Evolutionary conservation across 1,140 invertebrate species (phyloP).

Genomic region (Drosophila hydei): DNA sequence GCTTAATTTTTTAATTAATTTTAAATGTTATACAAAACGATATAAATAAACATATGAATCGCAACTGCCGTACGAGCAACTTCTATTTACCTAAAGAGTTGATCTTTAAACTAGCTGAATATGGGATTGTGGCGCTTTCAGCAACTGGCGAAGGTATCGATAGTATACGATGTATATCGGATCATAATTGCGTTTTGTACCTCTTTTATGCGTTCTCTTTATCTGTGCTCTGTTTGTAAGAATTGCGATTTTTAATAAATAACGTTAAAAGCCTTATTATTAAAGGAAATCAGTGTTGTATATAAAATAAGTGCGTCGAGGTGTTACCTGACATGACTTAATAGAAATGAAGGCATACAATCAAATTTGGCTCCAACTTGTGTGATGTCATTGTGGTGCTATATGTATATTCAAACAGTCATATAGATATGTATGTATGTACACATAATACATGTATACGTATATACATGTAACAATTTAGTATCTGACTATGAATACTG

Average conservation of each 20-base stretch:
- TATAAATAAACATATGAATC: constrained; percentile 76
- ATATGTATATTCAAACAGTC: constrained; percentile 39
- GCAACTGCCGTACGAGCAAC: constrained; percentile 30
- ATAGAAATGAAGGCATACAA: constrained; percentile 13
- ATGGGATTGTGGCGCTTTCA: background rate
- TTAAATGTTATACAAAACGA: constrained; percentile 77
- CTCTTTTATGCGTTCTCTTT: constrained; percentile 24
- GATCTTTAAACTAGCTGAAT: background rate
- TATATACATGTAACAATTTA: constrained; percentile 4
- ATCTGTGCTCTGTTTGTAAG: constrained; percentile 44
- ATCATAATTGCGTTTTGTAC: constrained; percentile 25
- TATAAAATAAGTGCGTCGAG: constrained; percentile 15
- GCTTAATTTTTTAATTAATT: constrained; percentile 80
- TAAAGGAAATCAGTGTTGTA: constrained; percentile 5
- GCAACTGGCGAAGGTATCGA: constrained; percentile 1
- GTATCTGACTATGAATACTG: background rate
- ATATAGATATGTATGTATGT: constrained; percentile 13
- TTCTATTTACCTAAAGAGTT: background rate
- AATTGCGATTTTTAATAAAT: constrained; percentile 27
- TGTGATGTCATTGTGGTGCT: constrained; percentile 73
- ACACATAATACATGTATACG: constrained; percentile 1
- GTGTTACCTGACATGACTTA: background rate
- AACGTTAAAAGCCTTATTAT: constrained; percentile 21
- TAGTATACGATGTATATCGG: constrained; percentile 24
- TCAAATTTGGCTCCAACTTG: constrained; percentile 30